A percentile compares a stretch with the other conserved stretches of the same genome.
These are phyloP conservation scores for Hydractinia symbiolongicarpus DNA, from an alignment of 30 jellyfish, hydroid and myxozoan species.

Conservation along the genomic window DNA sequence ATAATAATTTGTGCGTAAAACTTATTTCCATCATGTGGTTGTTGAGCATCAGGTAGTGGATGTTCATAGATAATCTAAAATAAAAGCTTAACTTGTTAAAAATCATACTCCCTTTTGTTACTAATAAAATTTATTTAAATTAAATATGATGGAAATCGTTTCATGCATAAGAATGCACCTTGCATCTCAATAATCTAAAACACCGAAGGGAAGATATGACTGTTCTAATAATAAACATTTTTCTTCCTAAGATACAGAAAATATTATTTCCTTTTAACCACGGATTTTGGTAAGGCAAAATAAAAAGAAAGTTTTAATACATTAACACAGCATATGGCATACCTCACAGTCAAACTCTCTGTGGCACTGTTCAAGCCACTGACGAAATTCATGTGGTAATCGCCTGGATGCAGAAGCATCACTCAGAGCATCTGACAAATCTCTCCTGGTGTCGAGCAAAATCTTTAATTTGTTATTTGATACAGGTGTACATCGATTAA, in stretches of 20 bases:
- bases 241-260: too few relatives aligned
- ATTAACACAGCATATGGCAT: background rate
- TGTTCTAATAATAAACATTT: too few relatives aligned
- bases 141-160: too few relatives aligned
- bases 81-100: background rate
- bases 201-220: too few relatives aligned
- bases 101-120: too few relatives aligned
- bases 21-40: slow-evolving; percentile 11
- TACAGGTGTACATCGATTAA: slow-evolving; percentile 24
- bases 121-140: too few relatives aligned
- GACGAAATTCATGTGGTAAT: slow-evolving; percentile 15
- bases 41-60: slow-evolving; percentile 25
- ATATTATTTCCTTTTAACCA: too few relatives aligned
- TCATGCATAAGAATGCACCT: too few relatives aligned
- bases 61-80: slow-evolving; percentile 8
- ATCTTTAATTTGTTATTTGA: slow-evolving; percentile 23
- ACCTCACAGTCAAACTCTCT: slow-evolving; percentile 19
- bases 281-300: too few relatives aligned
- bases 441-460: slow-evolving; percentile 21
- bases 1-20: slow-evolving; percentile 7
- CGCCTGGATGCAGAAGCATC: slow-evolving; percentile 24
- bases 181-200: too few relatives aligned
- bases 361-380: slow-evolving; percentile 26
- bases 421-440: slow-evolving; percentile 22
- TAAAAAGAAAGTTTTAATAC: too few relatives aligned